Conservation (phyloP, 2,797 vertebrate genomes). For the Brachyalestes nurse region DNA sequence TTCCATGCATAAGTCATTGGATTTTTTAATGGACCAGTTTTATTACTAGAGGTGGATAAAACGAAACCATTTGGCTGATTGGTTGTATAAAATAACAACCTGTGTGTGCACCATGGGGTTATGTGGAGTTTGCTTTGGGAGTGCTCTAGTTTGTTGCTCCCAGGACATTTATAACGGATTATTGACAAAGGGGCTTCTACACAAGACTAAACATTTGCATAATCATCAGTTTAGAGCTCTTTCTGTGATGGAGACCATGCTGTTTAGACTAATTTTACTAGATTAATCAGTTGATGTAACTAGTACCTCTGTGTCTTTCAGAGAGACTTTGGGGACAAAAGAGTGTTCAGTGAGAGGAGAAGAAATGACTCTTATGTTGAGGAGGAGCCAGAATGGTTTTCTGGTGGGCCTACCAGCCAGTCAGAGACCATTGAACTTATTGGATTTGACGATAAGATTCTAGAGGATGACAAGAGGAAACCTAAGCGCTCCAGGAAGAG, state of each 20-base stretch:
- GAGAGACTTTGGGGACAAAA: conserved; percentile 96
- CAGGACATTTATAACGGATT: no score
- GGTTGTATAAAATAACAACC: no score
- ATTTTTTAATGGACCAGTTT: not conserved
- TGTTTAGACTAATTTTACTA: no score
- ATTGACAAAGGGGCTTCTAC: no score
- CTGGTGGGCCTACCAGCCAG: conserved; percentile 95
- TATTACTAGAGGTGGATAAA: not conserved
- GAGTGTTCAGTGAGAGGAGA: conserved; percentile 92
- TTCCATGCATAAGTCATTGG: not conserved
- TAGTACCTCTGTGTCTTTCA: conserved; percentile 60
- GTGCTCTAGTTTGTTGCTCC: no score
- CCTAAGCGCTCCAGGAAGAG: conserved; percentile 87
- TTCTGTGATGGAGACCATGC: no score
- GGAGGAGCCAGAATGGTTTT: conserved; percentile 98
- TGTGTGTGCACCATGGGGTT: no score
- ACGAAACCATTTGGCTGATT: no score
- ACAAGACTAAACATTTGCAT: no score
- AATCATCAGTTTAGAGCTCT: no score
- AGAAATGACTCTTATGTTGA: conserved; percentile 97
- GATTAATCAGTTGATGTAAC: not conserved
- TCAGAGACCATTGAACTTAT: conserved; percentile 98
- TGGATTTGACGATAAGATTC: conserved; percentile 95
- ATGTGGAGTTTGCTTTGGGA: no score
- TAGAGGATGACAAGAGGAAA: conserved; percentile 92